Percentiles rank a stretch among this genome's conserved stretches.
phyloP scores from a whole-genome alignment of 2,888 invertebrate genomes.

The Trisateles emortualis region DNA sequence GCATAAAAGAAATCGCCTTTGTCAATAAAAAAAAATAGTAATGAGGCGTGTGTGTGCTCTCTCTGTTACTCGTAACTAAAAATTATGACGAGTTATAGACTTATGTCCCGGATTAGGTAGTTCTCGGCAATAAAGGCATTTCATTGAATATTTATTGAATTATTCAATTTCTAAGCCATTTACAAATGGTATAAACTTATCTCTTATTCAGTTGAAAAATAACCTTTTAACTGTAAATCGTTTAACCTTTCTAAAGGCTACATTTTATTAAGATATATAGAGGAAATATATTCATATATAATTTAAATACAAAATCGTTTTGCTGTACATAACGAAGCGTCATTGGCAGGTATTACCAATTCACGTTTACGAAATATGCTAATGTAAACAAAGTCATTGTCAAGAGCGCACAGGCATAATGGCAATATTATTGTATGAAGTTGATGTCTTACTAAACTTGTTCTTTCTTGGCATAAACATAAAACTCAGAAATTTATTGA shows the following conservation, averaged over 20 bases:
- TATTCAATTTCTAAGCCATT: neutral
- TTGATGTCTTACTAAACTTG: conserved; percentile 20
- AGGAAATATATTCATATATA: conserved; percentile 17
- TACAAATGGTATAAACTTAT: neutral
- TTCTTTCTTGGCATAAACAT: neutral
- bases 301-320: conserved; percentile 29
- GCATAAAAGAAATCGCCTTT: too few relatives aligned
- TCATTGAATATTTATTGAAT: neutral
- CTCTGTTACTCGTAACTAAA: too few relatives aligned
- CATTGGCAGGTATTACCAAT: conserved; percentile 44
- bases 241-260: neutral
- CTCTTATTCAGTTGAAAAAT: neutral
- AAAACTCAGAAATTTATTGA: too few relatives aligned
- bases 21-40: neutral
- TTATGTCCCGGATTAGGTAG: too few relatives aligned
- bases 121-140: too few relatives aligned
- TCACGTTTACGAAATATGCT: conserved; percentile 46
- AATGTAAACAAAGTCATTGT: conserved; percentile 50
- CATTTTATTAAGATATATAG: conserved; percentile 10
- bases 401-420: conserved; percentile 46
- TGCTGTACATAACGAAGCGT: conserved; percentile 21
- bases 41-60: too few relatives aligned
- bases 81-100: too few relatives aligned
- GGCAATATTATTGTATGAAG: conserved; percentile 43
- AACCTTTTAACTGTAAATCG: neutral